Conservation (phyloP, 2,888 invertebrate genomes). For the Harpagoxenus sublaevis region DNA sequence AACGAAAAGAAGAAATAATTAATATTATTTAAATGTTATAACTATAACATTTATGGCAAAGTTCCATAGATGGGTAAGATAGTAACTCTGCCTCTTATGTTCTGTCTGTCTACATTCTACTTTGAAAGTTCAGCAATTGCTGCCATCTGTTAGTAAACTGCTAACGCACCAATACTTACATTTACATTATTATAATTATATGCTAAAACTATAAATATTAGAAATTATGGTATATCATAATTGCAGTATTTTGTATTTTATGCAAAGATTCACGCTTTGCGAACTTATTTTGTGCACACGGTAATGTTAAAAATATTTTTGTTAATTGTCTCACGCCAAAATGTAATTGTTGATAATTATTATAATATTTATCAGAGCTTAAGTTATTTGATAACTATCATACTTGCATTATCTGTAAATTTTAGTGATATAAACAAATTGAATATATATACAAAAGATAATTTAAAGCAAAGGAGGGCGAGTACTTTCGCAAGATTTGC, state of each 20-base stretch:
- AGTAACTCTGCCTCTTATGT: neutral
- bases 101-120: neutral
- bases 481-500: slow-evolving; percentile 56
- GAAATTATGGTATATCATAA: neutral
- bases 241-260: neutral
- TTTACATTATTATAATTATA: neutral
- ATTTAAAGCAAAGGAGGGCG: neutral
- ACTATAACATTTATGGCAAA: neutral
- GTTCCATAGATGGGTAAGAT: neutral
- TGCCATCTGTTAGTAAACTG: slow-evolving; percentile 22
- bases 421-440: neutral
- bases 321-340: neutral
- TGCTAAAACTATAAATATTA: neutral
- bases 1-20: neutral
- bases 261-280: neutral
- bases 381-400: neutral
- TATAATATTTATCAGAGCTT: neutral
- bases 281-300: neutral
- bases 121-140: slow-evolving; percentile 47
- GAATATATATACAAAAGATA: neutral
- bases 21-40: neutral
- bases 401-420: neutral
- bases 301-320: neutral
- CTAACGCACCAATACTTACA: neutral
- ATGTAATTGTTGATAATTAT: neutral